Evolutionary conservation across 2,888 invertebrate genomes (phyloP).

Genomic region (Nycteola revayana): DNA sequence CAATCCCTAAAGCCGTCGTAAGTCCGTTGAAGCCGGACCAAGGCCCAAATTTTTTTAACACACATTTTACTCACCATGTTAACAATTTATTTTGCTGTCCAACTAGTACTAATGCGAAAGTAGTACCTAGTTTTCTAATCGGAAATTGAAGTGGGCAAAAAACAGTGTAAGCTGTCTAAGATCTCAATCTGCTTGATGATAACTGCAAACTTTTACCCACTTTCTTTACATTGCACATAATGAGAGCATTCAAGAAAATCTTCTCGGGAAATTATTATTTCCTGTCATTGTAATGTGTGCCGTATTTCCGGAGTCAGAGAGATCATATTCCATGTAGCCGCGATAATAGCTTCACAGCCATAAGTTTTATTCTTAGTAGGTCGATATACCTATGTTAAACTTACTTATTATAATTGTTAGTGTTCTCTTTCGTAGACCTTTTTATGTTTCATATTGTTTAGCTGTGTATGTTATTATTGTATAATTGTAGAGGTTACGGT

Average conservation of each 20-base stretch:
- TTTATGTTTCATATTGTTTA: no score
- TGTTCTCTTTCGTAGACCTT: slow-evolving; percentile 16
- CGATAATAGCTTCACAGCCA: slow-evolving; percentile 26
- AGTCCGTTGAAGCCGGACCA: no score
- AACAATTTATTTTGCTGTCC: no score
- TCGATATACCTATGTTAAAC: slow-evolving; percentile 31
- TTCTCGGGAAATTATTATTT: slow-evolving; percentile 34
- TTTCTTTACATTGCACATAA: slow-evolving; percentile 35
- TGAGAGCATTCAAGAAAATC: slow-evolving; percentile 41
- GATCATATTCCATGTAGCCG: slow-evolving; percentile 15
- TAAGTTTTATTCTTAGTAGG: slow-evolving; percentile 40
- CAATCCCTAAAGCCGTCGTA: no score
- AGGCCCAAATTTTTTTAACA: no score
- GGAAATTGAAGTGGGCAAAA: slow-evolving; percentile 18
- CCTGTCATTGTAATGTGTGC: slow-evolving; percentile 19
- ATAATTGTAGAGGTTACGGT: no score
- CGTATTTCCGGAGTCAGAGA: slow-evolving; percentile 17
- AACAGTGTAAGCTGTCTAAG: slow-evolving; percentile 25
- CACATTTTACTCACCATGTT: no score
- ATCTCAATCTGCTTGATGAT: slow-evolving; percentile 36
- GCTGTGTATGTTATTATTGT: no score
- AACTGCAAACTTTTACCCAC: slow-evolving; percentile 37
- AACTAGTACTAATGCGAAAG: no score
- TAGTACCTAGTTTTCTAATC: slow-evolving; percentile 3
- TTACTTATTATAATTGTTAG: slow-evolving; percentile 27